These are phyloP conservation scores for Trichopoda pennipes DNA, from an alignment of 2,888 invertebrate genomes.

Conservation along the genomic window DNA sequence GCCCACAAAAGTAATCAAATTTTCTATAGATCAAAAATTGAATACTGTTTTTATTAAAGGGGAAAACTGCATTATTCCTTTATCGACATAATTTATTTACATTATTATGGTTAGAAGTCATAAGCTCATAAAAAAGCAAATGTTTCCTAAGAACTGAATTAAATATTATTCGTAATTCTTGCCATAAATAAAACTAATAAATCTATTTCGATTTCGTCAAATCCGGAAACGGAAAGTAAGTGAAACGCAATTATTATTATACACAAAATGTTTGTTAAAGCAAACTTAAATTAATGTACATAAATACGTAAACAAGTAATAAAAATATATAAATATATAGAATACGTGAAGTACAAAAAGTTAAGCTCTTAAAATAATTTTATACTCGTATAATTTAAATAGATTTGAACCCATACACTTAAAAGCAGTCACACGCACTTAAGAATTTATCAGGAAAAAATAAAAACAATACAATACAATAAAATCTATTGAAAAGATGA, in stretches of 20 bases:
- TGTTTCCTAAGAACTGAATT: background rate
- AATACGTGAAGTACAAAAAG: slow-evolving; percentile 11
- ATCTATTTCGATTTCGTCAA: slow-evolving; percentile 31
- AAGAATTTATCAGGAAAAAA: slow-evolving; percentile 67
- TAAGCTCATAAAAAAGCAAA: too few relatives aligned
- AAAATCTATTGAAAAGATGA: slow-evolving; percentile 27
- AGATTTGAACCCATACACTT: slow-evolving; percentile 27
- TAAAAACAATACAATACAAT: slow-evolving; percentile 61
- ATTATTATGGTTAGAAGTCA: too few relatives aligned
- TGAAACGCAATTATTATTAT: slow-evolving; percentile 74
- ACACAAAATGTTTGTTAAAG: slow-evolving; percentile 67
- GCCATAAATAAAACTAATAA: slow-evolving; percentile 31
- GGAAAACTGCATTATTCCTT: too few relatives aligned
- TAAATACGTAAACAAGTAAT: background rate
- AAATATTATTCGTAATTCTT: background rate
- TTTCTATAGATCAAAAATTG: too few relatives aligned
- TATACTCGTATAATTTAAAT: slow-evolving; percentile 15
- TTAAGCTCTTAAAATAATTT: slow-evolving; percentile 1
- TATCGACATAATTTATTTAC: too few relatives aligned
- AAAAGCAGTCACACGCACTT: slow-evolving; percentile 58
- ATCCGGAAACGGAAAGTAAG: slow-evolving; percentile 76
- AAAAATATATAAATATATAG: background rate
- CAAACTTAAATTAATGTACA: slow-evolving; percentile 48
- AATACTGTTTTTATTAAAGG: too few relatives aligned
- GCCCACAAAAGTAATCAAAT: too few relatives aligned